Evolutionary conservation across 2,797 vertebrate genomes (phyloP).

Genomic region (Hapalemur alaotrensis): DNA sequence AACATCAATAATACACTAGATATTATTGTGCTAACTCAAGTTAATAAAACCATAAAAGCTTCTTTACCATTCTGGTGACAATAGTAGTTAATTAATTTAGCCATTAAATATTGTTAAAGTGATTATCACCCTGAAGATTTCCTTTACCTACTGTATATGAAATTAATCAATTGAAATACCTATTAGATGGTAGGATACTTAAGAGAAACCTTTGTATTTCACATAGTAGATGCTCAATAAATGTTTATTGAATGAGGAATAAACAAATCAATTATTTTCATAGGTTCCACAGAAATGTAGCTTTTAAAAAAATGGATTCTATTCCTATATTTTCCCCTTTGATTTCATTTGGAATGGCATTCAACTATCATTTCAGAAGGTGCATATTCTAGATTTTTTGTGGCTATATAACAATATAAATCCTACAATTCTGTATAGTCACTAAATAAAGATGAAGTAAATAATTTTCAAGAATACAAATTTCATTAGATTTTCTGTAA

Average conservation of each 20-base stretch:
- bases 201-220: not conserved
- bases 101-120: conserved; percentile 30
- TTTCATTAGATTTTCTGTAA: conserved; percentile 1
- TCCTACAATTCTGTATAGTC: not conserved
- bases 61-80: not conserved
- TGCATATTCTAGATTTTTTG: not conserved
- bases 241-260: not conserved
- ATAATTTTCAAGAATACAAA: not conserved
- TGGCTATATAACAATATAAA: not conserved
- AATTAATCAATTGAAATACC: not conserved
- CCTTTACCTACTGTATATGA: not conserved
- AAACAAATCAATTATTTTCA: not conserved
- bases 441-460: not conserved
- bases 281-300: not conserved
- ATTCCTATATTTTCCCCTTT: not conserved
- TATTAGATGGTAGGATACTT: not conserved
- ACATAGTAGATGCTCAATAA: not conserved
- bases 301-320: not conserved
- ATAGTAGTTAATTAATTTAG: conserved; percentile 19
- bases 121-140: not conserved
- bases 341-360: not conserved
- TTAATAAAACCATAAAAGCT: not conserved
- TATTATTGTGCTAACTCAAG: conserved; percentile 19
- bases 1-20: not conserved
- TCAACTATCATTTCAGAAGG: not conserved